A percentile compares a stretch with the other conserved stretches of the same genome.
Conservation (phyloP, 2,113 vertebrate species). For the Emydocephalus ijimae region DNA sequence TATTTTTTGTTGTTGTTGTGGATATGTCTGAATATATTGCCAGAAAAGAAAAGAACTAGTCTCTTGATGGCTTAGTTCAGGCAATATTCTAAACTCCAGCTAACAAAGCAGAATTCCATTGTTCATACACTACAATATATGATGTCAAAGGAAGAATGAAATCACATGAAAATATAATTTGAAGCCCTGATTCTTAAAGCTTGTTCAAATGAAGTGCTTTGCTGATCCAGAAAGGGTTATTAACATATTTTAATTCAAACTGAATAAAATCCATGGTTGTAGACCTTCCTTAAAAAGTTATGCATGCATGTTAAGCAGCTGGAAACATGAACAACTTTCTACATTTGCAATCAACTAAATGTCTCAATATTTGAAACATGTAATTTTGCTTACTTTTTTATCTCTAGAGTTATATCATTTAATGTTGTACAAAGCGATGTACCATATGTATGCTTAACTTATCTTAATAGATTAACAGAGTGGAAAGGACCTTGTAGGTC, state of each 20-base stretch:
- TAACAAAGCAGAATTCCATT: not conserved
- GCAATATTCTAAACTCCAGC: not conserved
- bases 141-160: not conserved
- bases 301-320: not conserved
- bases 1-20: not conserved
- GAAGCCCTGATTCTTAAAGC: not conserved
- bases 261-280: not conserved
- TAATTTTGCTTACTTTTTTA: conserved; percentile 27
- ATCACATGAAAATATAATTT: not conserved
- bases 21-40: not conserved
- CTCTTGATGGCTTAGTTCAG: not conserved
- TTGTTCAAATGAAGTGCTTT: not conserved
- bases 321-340: not conserved
- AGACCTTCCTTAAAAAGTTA: conserved; percentile 27
- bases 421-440: conserved; percentile 41
- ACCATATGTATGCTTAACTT: not conserved
- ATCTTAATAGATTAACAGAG: too few species aligned
- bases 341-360: conserved; percentile 4
- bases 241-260: not conserved
- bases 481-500: too few species aligned
- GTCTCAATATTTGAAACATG: conserved; percentile 13
- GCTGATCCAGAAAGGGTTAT: not conserved
- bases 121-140: not conserved
- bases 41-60: not conserved
- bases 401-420: not conserved